Conservation (phyloP, 2,113 vertebrate species). For the Scortum barcoo region DNA sequence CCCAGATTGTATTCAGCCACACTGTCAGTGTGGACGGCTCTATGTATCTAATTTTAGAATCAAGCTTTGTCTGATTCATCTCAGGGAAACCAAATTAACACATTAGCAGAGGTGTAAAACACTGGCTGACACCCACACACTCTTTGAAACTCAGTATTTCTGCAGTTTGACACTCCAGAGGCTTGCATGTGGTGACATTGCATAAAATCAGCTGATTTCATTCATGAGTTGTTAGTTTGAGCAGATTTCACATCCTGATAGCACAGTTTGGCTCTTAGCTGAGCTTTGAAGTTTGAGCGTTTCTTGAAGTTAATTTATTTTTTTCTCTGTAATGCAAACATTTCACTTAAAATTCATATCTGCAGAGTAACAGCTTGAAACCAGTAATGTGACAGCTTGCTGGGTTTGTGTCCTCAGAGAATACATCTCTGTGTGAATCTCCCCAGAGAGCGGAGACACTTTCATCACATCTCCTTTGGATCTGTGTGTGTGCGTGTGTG, state of each 20-base stretch:
- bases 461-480: constrained; percentile 45
- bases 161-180: background rate
- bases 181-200: background rate
- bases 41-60: constrained; percentile 16
- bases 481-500: constrained; percentile 4
- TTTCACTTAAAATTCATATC: constrained; percentile 52
- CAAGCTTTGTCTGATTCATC: constrained; percentile 22
- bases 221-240: background rate
- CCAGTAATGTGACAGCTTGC: constrained; percentile 54
- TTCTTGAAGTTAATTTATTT: background rate
- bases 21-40: constrained; percentile 5
- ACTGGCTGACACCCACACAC: background rate
- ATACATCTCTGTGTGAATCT: constrained; percentile 42
- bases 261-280: constrained; percentile 23
- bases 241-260: constrained; percentile 37
- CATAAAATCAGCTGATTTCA: constrained; percentile 36
- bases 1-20: constrained; percentile 7
- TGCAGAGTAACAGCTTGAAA: constrained; percentile 50
- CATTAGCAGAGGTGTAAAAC: background rate
- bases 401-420: constrained; percentile 53
- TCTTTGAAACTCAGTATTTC: constrained; percentile 28
- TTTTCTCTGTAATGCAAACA: constrained; percentile 32
- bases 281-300: constrained; percentile 20
- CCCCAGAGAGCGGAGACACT: constrained; percentile 16
- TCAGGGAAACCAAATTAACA: constrained; percentile 17